A percentile compares a stretch with the other conserved stretches of the same genome.
These are phyloP conservation scores for Triplophysa dalaica DNA, from an alignment of 2,113 vertebrate species.

Conservation along the genomic window DNA sequence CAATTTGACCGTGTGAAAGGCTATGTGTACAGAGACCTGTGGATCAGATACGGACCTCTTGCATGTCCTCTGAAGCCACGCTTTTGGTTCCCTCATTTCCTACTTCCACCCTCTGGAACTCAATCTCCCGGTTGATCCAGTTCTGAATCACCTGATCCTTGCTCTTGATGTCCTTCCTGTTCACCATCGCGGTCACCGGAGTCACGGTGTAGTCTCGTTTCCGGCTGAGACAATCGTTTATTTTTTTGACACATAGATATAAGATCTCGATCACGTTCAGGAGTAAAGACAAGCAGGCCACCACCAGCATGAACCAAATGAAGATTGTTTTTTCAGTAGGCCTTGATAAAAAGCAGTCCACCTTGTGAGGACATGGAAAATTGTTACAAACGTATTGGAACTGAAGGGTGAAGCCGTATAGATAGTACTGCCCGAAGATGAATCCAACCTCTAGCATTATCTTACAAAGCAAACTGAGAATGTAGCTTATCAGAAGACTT, in stretches of 20 bases:
- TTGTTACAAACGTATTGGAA: constrained; percentile 81
- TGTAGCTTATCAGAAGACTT: constrained; percentile 86
- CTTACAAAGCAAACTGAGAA: constrained; percentile 89
- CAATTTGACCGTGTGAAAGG: constrained; percentile 28
- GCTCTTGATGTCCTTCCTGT: constrained; percentile 64
- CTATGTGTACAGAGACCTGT: constrained; percentile 39
- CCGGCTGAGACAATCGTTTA: constrained; percentile 81
- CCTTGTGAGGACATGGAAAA: constrained; percentile 89
- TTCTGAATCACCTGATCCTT: constrained; percentile 73
- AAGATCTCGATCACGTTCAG: constrained; percentile 88
- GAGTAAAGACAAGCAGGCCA: constrained; percentile 86
- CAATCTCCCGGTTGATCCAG: constrained; percentile 74
- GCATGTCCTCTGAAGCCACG: constrained; percentile 57
- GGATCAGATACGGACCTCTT: constrained; percentile 72
- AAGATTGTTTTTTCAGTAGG: constrained; percentile 95
- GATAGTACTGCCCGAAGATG: constrained; percentile 88
- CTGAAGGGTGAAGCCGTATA: constrained; percentile 88
- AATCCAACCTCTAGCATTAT: constrained; percentile 87
- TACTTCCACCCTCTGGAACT: constrained; percentile 66
- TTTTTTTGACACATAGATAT: constrained; percentile 85
- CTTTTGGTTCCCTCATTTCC: constrained; percentile 50
- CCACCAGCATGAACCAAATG: constrained; percentile 95
- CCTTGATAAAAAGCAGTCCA: constrained; percentile 96
- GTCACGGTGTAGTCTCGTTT: constrained; percentile 74
- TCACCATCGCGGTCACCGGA: constrained; percentile 62